Evolutionary conservation across 2,113 vertebrate genomes (phyloP).

Genomic region (Chlorocebus sabaeus): DNA sequence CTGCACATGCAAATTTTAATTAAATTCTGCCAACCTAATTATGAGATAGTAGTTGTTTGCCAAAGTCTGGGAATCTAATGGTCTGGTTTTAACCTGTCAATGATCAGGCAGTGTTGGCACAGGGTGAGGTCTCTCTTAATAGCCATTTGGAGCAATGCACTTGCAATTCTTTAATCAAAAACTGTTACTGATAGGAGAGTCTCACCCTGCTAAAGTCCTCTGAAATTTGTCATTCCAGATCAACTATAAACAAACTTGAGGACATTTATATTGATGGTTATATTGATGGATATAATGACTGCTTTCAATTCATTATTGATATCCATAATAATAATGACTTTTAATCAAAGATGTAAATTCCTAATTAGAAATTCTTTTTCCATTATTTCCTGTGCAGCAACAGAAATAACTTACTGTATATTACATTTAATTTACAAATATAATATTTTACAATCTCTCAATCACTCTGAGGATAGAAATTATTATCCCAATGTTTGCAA

Average conservation of each 20-base stretch:
- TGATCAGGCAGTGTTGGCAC: not conserved
- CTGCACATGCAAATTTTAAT: not conserved
- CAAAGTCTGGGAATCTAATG: not conserved
- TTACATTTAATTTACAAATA: not conserved
- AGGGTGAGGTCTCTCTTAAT: not conserved
- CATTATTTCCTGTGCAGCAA: not conserved
- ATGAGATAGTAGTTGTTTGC: not conserved
- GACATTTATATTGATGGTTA: not conserved
- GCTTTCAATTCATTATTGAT: not conserved
- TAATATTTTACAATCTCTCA: not conserved
- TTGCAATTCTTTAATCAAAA: not conserved
- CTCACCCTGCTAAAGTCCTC: not conserved
- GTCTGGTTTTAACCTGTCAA: not conserved
- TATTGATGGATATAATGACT: not conserved
- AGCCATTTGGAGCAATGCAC: not conserved
- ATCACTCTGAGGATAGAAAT: not conserved
- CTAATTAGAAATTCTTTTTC: not conserved
- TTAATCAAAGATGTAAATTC: not conserved
- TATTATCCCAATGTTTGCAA: not conserved
- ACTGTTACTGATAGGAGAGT: not conserved
- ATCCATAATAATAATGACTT: not conserved
- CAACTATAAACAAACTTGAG: not conserved
- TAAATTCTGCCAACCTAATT: not conserved
- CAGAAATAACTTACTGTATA: not conserved
- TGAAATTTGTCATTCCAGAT: not conserved